Conservation (phyloP, 2,888 invertebrate genomes). For the Mesochorus sp. region DNA sequence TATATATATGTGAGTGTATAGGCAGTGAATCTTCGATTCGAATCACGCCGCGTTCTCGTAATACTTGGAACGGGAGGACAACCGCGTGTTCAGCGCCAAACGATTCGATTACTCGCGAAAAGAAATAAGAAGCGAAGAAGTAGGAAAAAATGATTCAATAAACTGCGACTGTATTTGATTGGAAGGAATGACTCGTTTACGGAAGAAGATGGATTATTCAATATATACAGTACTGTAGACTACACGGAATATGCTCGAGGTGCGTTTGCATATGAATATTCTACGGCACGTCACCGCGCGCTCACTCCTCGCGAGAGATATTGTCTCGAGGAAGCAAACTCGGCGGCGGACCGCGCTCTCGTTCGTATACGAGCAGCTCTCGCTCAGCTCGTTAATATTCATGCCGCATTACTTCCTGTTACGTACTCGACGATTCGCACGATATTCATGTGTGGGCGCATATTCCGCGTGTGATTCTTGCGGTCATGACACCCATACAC, state of each 20-base stretch:
- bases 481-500: no score
- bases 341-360: slow-evolving; percentile 60
- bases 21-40: slow-evolving; percentile 65
- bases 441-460: slow-evolving; percentile 61
- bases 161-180: no score
- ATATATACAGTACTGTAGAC: neutral
- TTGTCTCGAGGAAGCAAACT: slow-evolving; percentile 31
- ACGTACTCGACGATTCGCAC: slow-evolving; percentile 73
- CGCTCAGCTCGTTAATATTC: slow-evolving; percentile 74
- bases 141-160: no score
- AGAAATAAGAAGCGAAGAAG: no score
- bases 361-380: slow-evolving; percentile 62
- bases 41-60: slow-evolving; percentile 75
- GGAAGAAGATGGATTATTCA: no score
- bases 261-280: slow-evolving; percentile 36
- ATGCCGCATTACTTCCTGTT: slow-evolving; percentile 74
- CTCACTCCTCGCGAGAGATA: slow-evolving; percentile 40
- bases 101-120: no score
- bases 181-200: no score
- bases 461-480: slow-evolving; percentile 27
- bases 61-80: slow-evolving; percentile 74
- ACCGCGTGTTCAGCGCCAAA: slow-evolving; percentile 51
- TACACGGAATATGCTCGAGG: neutral
- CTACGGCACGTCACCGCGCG: slow-evolving; percentile 4
- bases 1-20: slow-evolving; percentile 29